Evolutionary conservation across 2,888 invertebrate genomes (phyloP).

Genomic region (Tenthredo distinguenda): DNA sequence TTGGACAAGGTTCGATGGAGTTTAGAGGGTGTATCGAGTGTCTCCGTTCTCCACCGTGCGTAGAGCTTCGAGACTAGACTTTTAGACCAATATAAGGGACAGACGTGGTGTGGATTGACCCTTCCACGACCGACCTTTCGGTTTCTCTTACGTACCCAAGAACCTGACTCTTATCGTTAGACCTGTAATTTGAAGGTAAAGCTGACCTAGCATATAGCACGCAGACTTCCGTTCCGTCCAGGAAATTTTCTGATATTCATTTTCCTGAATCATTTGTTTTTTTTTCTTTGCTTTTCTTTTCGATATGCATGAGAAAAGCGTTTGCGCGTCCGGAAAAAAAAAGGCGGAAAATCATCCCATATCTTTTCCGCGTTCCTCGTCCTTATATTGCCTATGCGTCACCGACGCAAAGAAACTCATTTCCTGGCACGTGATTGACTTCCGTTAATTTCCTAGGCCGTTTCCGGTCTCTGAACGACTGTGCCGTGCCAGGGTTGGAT

Average conservation of each 20-base stretch:
- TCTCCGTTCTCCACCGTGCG: neutral
- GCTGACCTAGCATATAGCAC: neutral
- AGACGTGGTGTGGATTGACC: constrained; percentile 30
- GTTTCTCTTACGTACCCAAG: neutral
- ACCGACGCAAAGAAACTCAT: constrained; percentile 59
- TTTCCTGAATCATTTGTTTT: neutral
- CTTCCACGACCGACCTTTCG: constrained; percentile 8
- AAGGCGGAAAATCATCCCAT: neutral
- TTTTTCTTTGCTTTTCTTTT: neutral
- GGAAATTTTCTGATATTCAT: neutral
- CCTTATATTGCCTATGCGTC: neutral
- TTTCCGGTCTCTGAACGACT: constrained; percentile 55
- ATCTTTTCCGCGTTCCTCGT: neutral
- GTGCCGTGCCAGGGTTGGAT: neutral
- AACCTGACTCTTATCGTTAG: neutral
- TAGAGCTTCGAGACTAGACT: constrained; percentile 10
- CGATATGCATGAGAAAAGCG: neutral
- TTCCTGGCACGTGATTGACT: constrained; percentile 65
- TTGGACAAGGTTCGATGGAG: constrained; percentile 39
- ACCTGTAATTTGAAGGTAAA: neutral
- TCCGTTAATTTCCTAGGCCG: constrained; percentile 70
- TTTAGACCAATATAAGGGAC: constrained; percentile 24
- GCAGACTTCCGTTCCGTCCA: neutral
- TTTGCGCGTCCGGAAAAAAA: neutral
- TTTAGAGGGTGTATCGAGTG: constrained; percentile 36